phyloP scores from a whole-genome alignment of 2,113 vertebrate genomes.

The Forbesichthys agassizii region DNA sequence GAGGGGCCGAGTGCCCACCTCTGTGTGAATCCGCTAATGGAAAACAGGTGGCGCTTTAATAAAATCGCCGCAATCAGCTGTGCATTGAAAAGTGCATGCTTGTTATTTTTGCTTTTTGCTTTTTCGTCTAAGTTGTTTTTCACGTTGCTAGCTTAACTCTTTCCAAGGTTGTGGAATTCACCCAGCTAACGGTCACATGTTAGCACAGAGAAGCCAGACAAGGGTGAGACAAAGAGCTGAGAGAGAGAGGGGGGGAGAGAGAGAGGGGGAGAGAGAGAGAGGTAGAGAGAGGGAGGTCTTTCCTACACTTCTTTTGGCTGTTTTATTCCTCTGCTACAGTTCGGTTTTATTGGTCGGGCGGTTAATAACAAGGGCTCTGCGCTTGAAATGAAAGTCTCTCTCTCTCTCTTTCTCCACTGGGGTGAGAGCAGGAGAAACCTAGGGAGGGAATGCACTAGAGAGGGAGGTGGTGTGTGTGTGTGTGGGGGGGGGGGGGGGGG shows the following conservation, averaged over 20 bases:
- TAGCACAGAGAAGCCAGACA: constrained; percentile 24
- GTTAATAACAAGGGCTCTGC: constrained; percentile 78
- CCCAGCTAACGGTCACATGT: constrained; percentile 54
- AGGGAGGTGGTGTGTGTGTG: constrained; percentile 36
- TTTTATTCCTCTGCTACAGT: constrained; percentile 73
- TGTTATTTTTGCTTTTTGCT: neutral
- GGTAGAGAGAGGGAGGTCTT: constrained; percentile 59
- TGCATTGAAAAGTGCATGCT: constrained; percentile 72
- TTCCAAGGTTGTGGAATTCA: constrained; percentile 64
- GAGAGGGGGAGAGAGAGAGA: constrained; percentile 20
- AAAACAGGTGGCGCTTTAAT: constrained; percentile 76
- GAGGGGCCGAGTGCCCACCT: constrained; percentile 69
- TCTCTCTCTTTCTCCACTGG: constrained; percentile 70
- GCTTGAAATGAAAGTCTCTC: constrained; percentile 73
- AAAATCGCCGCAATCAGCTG: constrained; percentile 75
- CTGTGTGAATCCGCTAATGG: constrained; percentile 72
- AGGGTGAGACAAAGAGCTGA: constrained; percentile 10
- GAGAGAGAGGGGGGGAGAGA: neutral
- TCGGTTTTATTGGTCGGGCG: constrained; percentile 76
- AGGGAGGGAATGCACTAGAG: constrained; percentile 34
- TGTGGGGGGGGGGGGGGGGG: constrained; percentile 17
- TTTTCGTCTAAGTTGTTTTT: constrained; percentile 44
- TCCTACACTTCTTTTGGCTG: constrained; percentile 72
- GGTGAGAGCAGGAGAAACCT: constrained; percentile 46
- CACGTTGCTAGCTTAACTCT: constrained; percentile 54